Evolutionary conservation across 2,113 vertebrate genomes (phyloP).

Genomic region (Caretta caretta): DNA sequence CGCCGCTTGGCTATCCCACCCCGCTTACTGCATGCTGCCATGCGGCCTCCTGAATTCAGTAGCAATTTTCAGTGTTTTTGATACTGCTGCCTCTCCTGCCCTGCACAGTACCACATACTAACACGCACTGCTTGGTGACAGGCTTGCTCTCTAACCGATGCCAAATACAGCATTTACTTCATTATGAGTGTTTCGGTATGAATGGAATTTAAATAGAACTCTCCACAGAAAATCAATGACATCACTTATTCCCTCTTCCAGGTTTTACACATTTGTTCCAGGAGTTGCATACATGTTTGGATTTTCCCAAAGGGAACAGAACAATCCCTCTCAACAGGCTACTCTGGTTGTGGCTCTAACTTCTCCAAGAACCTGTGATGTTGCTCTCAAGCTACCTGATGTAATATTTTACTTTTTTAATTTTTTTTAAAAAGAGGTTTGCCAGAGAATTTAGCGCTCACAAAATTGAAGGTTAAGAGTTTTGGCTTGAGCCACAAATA

Average conservation of each 20-base stretch:
- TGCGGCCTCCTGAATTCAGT: background rate
- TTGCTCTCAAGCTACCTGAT: slow-evolving; percentile 77
- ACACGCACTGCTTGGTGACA: background rate
- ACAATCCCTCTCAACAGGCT: slow-evolving; percentile 69
- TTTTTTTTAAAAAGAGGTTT: background rate
- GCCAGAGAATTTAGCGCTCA: background rate
- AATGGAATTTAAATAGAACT: background rate
- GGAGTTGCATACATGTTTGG: slow-evolving; percentile 56
- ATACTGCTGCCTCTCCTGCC: background rate
- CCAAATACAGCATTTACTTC: background rate
- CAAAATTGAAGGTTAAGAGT: background rate
- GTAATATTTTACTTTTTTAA: slow-evolving; percentile 51
- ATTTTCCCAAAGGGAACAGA: slow-evolving; percentile 60
- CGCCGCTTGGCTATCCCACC: background rate
- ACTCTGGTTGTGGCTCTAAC: slow-evolving; percentile 75
- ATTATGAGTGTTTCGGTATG: background rate
- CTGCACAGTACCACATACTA: accelerated
- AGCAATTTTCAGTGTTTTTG: background rate
- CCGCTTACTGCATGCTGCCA: background rate
- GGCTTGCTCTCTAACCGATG: background rate
- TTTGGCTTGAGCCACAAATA: background rate
- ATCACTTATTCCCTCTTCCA: slow-evolving; percentile 31
- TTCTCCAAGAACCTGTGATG: slow-evolving; percentile 74
- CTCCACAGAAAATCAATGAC: background rate
- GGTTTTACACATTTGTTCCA: slow-evolving; percentile 74